Conservation (phyloP, 2,888 invertebrate species). For the Julus scanicus region DNA sequence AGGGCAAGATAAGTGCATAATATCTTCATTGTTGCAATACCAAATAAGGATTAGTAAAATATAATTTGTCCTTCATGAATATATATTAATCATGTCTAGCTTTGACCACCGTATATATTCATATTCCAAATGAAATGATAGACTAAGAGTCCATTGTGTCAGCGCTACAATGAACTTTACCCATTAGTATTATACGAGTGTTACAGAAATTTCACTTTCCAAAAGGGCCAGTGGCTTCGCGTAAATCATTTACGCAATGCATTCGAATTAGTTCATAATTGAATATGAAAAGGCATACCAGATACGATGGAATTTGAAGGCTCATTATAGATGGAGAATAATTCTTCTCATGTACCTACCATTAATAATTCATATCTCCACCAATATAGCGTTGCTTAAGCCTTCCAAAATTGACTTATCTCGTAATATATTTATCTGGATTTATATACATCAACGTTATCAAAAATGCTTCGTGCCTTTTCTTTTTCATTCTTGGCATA, state of each 20-base stretch:
- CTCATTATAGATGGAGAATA: slow-evolving; percentile 8
- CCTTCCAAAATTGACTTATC: slow-evolving; percentile 2
- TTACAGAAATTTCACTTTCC: background rate
- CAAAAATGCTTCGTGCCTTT: background rate
- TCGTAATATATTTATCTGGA: background rate
- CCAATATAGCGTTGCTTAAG: background rate
- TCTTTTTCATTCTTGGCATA: background rate
- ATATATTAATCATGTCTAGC: too few species aligned
- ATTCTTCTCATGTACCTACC: background rate
- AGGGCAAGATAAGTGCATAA: too few species aligned
- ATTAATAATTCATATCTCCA: slow-evolving; percentile 6
- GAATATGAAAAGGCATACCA: background rate
- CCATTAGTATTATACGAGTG: background rate
- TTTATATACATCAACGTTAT: background rate
- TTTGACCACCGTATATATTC: too few species aligned
- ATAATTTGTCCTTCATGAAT: too few species aligned
- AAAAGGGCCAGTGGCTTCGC: background rate
- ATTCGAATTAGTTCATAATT: background rate
- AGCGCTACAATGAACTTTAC: too few species aligned
- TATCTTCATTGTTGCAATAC: too few species aligned
- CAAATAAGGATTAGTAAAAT: too few species aligned
- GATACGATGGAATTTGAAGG: background rate
- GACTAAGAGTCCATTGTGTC: too few species aligned
- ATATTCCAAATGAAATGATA: too few species aligned
- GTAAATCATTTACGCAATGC: background rate